Evolutionary conservation across 2,888 invertebrate genomes (phyloP).

Genomic region (Chymomyza amoena): DNA sequence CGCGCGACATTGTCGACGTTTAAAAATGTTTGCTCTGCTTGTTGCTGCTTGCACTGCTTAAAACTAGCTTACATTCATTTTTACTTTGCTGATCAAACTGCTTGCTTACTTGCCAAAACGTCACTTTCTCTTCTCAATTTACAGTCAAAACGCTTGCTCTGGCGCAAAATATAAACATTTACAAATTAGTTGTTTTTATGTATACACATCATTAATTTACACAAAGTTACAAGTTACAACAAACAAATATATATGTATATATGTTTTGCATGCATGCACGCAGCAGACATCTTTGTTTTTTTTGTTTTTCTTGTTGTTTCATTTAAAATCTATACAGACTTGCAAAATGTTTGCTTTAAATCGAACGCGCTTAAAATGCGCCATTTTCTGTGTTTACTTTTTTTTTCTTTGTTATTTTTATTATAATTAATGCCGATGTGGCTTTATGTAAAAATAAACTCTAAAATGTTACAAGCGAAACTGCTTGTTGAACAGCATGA

Average conservation of each 20-base stretch:
- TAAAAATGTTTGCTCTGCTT: conserved; percentile 30
- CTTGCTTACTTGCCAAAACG: background rate
- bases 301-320: conserved; percentile 2
- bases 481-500: background rate
- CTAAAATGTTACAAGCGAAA: background rate
- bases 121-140: conserved; percentile 27
- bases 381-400: background rate
- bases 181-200: background rate
- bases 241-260: conserved; percentile 30
- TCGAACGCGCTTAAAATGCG: background rate
- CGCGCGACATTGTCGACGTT: background rate
- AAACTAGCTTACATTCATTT: background rate
- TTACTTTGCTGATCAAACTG: background rate
- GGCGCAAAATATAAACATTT: background rate
- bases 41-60: background rate
- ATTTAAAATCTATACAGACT: conserved; percentile 11
- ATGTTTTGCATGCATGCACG: background rate
- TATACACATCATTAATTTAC: conserved; percentile 31
- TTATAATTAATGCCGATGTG: background rate
- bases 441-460: background rate
- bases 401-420: background rate
- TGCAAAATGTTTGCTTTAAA: conserved; percentile 4
- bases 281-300: background rate
- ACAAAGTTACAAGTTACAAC: conserved; percentile 35
- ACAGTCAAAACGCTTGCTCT: conserved; percentile 32